Evolutionary conservation across 2,888 invertebrate species (phyloP).

Genomic region (Pteria penguin): DNA sequence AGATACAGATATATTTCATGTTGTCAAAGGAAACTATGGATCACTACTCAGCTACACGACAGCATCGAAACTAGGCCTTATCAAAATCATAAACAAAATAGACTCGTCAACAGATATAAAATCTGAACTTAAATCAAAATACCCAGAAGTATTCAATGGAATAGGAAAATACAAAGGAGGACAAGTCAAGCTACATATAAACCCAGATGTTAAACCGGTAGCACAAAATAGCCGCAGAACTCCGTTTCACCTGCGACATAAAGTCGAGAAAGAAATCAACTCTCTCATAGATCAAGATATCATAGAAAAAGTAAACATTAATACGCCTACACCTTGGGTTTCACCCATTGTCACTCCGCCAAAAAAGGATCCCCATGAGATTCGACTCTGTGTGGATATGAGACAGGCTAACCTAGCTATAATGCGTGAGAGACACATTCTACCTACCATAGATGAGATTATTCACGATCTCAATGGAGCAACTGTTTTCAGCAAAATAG

Average conservation of each 20-base stretch:
- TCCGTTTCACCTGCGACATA: conserved; percentile 44
- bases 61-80: conserved; percentile 26
- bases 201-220: conserved; percentile 47
- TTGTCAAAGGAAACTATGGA: conserved; percentile 41
- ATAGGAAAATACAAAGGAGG: conserved; percentile 42
- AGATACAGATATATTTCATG: conserved; percentile 33
- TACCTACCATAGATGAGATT: conserved; percentile 59
- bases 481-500: conserved; percentile 40
- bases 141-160: conserved; percentile 39
- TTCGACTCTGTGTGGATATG: conserved; percentile 65
- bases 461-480: conserved; percentile 54
- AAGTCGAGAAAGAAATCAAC: conserved; percentile 44
- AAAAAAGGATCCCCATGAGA: conserved; percentile 43
- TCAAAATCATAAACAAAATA: conserved; percentile 35
- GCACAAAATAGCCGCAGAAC: conserved; percentile 36
- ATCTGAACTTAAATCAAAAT: no score
- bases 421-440: conserved; percentile 47
- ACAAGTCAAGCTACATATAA: conserved; percentile 46
- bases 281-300: conserved; percentile 40
- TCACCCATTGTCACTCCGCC: conserved; percentile 45
- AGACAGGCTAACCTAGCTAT: conserved; percentile 56
- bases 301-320: conserved; percentile 46
- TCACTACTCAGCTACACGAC: conserved; percentile 41
- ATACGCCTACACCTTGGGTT: conserved; percentile 60
- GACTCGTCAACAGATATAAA: no score